Percentiles rank a stretch among this genome's conserved stretches.
Conservation (phyloP, 2,797 vertebrate species). For the Sarcophilus harrisii region DNA sequence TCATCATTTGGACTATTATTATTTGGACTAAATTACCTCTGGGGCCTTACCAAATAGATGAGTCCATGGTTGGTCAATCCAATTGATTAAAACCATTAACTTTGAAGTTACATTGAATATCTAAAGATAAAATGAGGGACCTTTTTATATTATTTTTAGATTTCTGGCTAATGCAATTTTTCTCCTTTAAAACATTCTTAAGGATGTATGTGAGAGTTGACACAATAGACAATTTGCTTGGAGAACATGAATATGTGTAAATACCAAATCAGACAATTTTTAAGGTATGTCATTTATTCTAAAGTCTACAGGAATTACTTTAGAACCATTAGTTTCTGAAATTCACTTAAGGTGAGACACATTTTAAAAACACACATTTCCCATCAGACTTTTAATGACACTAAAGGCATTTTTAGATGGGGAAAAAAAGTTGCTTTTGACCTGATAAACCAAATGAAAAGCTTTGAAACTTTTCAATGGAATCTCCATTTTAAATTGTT, state of each 20-base stretch:
- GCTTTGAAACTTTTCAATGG: constrained; percentile 44
- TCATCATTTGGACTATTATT: not conserved
- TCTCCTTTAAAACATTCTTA: constrained; percentile 70
- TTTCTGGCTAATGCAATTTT: constrained; percentile 58
- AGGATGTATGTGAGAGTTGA: constrained; percentile 39
- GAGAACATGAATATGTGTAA: constrained; percentile 55
- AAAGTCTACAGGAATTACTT: constrained; percentile 65
- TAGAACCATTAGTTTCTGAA: constrained; percentile 68
- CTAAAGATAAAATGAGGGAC: constrained; percentile 15
- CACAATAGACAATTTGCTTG: constrained; percentile 72
- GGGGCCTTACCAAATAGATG: not conserved
- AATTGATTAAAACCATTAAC: constrained; percentile 46
- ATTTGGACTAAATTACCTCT: not conserved
- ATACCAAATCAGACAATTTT: constrained; percentile 52
- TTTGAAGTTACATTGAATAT: not conserved
- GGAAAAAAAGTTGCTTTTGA: constrained; percentile 60
- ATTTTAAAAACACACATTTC: constrained; percentile 55
- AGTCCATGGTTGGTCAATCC: not conserved
- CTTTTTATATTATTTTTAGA: constrained; percentile 41
- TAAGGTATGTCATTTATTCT: constrained; percentile 69
- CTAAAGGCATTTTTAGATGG: constrained; percentile 60
- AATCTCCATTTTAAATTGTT: constrained; percentile 9
- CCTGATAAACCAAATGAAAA: constrained; percentile 24
- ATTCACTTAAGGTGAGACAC: constrained; percentile 55
- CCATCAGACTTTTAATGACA: constrained; percentile 60